Base-by-base conservation (phyloP, 2,113 vertebrate genomes). In the Vimba vimba region DNA sequence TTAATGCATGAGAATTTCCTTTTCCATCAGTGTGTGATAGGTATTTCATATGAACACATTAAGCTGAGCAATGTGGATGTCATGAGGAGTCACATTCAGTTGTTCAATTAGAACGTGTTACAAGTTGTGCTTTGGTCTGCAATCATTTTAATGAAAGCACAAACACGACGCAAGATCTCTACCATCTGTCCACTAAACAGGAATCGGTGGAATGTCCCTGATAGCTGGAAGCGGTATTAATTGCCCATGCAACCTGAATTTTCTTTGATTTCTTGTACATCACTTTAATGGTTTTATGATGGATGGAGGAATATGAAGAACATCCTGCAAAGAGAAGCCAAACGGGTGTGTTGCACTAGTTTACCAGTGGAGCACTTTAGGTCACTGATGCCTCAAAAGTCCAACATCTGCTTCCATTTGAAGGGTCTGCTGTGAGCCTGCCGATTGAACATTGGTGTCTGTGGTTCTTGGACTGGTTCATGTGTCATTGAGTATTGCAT, bases 351-450 rank as follows among this genome's bases (percentile, higher is more conserved):
- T 73, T 86, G 27, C 36, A 75, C 82, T 85, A 83, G 82, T 21
- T 86, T 47, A 81, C 43, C 64, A 45, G 52, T 57, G 68, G 82
- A 73, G 50, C 82, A 83, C 82, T 83, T 83, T 71, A 84, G 77
- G 89, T 91, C 88, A 87, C 88, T 6, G 50, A 88, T 82, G 83
- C 88, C 83, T 89, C 77, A 71, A 68, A 80, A 79, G 85, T 85
- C 83, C 76, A 86, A 91, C 91, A 92, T 92, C 89, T 91, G 90
- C 90, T 90, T 92, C 85, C 86, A 90, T 90, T 92, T 90, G 88
- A 83, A 81, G 66, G 85, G 86, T 88, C 87, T 88, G 85, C 81
- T 87, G 76, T 84, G 57, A 77, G 83, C 39, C 83, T 82, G 78
- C 83, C 62, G 80, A 85, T 75, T 80, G 86, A 89, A 85, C 86